These are phyloP conservation scores for Spialia ferax DNA, from an alignment of 2,888 invertebrate species.

Conservation along the genomic window DNA sequence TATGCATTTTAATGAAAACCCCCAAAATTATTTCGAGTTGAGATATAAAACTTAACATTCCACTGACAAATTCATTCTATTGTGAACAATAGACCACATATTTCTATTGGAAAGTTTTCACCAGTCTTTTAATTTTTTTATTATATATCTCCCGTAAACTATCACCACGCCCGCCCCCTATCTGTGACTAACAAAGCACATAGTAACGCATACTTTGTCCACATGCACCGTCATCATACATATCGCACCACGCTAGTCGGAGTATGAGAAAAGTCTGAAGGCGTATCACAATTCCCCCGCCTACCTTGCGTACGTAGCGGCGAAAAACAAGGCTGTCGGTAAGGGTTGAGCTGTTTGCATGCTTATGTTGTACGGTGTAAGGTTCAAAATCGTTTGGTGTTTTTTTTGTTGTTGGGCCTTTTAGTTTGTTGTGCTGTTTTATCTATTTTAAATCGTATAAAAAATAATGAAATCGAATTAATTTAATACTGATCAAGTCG, in stretches of 20 bases:
- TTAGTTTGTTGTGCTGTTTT: not conserved
- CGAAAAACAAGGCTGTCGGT: slow-evolving; percentile 96
- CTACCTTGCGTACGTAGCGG: slow-evolving; percentile 96
- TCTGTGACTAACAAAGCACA: slow-evolving; percentile 76
- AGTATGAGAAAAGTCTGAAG: slow-evolving; percentile 97
- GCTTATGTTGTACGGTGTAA: slow-evolving; percentile 40
- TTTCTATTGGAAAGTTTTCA: no score
- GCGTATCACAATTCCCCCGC: slow-evolving; percentile 98
- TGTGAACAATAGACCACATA: no score
- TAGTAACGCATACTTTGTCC: slow-evolving; percentile 67
- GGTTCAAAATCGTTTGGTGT: slow-evolving; percentile 6
- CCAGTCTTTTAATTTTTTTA: no score
- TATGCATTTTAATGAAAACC: no score
- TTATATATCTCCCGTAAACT: not conserved
- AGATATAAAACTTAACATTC: no score
- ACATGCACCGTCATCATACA: slow-evolving; percentile 75
- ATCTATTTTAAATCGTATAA: no score
- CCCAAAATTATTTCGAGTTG: no score
- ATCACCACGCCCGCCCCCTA: not conserved
- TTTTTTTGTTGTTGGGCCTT: not conserved
- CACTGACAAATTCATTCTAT: no score
- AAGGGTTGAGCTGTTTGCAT: slow-evolving; percentile 63
- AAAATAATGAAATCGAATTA: no score
- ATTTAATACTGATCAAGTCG: no score
- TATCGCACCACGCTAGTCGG: slow-evolving; percentile 85